Evolutionary conservation across 2,797 vertebrate genomes (phyloP).

Genomic region (Simalia tracyae): DNA sequence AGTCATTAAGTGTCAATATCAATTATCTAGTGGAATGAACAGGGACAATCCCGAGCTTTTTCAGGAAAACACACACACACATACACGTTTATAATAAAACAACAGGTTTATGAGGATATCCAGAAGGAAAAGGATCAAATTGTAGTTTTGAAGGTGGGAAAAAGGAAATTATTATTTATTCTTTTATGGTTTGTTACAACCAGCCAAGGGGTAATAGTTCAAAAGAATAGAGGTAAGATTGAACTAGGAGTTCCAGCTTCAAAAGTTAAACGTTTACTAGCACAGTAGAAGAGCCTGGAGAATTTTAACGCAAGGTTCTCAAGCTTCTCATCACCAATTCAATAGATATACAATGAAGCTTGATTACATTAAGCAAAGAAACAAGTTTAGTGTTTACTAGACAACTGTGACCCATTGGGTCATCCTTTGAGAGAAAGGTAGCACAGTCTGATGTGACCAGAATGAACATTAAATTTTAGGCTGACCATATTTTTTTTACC

Average conservation of each 20-base stretch:
- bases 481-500: too few relatives aligned
- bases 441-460: too few relatives aligned
- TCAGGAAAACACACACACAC: not conserved
- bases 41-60: not conserved
- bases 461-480: too few relatives aligned
- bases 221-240: not conserved
- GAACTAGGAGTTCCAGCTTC: not conserved
- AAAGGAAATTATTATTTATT: not conserved
- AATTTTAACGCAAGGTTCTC: not conserved
- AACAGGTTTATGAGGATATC: too few relatives aligned
- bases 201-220: not conserved
- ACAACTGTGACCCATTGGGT: too few relatives aligned
- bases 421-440: too few relatives aligned
- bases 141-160: not conserved
- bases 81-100: not conserved
- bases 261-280: not conserved
- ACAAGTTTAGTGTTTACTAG: too few relatives aligned
- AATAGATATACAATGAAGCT: not conserved
- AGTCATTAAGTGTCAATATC: not conserved
- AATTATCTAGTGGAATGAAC: not conserved
- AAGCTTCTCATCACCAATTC: not conserved
- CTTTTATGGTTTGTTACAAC: not conserved
- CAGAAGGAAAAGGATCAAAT: not conserved
- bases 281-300: not conserved
- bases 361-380: not conserved